phyloP scores from a whole-genome alignment of 2,888 invertebrate genomes.

The Anodontia alba region DNA sequence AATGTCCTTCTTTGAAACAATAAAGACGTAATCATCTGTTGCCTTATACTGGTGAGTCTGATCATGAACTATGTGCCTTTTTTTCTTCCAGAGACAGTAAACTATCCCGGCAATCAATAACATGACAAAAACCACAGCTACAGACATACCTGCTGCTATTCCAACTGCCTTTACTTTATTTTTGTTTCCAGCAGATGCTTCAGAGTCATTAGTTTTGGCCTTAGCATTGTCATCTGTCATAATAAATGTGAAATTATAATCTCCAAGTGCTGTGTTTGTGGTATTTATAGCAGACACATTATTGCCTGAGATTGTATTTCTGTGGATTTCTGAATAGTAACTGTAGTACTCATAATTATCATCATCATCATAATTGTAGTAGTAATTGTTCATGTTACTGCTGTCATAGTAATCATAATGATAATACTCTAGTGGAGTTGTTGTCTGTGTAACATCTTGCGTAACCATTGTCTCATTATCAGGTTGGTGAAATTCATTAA shows the following conservation, averaged over 20 bases:
- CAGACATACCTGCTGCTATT: constrained; percentile 41
- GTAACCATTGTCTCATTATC: background rate
- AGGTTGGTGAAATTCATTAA: constrained; percentile 28
- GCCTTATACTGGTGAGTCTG: constrained; percentile 25
- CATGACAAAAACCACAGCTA: constrained; percentile 48
- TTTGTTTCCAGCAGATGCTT: background rate
- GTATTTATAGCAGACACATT: background rate
- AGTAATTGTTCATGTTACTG: background rate
- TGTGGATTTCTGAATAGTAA: background rate
- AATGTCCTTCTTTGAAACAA: constrained; percentile 36
- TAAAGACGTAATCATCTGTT: constrained; percentile 52
- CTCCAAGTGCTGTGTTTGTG: background rate
- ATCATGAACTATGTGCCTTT: constrained; percentile 26
- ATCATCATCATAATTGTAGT: background rate
- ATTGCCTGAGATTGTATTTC: background rate
- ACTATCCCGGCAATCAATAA: constrained; percentile 36
- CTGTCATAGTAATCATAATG: background rate
- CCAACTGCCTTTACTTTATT: constrained; percentile 29
- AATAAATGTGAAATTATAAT: too few species aligned
- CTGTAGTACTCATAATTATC: constrained; percentile 1
- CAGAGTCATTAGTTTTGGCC: background rate
- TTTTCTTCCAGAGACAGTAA: constrained; percentile 35
- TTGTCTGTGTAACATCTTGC: background rate
- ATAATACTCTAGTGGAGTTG: constrained; percentile 4
- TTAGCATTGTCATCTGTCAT: too few species aligned